Percentiles rank a stretch among this genome's conserved stretches.
Conservation (phyloP, 2,113 vertebrate genomes). For the Cervus canadensis region DNA sequence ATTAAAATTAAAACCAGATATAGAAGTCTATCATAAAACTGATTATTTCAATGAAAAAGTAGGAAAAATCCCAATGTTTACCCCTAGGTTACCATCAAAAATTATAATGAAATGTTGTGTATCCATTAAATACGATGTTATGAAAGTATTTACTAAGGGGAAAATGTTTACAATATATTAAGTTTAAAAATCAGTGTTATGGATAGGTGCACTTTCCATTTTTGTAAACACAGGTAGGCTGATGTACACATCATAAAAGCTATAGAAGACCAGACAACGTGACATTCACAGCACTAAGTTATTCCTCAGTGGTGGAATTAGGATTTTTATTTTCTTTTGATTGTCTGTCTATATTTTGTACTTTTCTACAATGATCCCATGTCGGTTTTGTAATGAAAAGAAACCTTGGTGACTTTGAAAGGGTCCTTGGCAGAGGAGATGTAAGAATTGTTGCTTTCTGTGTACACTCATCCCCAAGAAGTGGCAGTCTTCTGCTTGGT, state of each 20-base stretch:
- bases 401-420: background rate
- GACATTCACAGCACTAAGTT: background rate
- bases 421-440: background rate
- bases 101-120: background rate
- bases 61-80: background rate
- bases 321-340: background rate
- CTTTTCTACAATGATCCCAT: background rate
- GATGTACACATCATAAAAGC: background rate
- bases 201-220: background rate
- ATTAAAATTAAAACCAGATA: background rate
- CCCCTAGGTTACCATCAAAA: background rate
- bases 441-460: background rate
- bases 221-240: background rate
- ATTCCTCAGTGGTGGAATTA: background rate
- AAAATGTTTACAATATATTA: background rate
- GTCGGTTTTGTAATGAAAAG: background rate
- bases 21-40: background rate
- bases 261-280: background rate
- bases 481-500: background rate
- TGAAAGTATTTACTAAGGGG: background rate
- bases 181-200: background rate
- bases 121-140: background rate
- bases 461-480: background rate
- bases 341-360: background rate
- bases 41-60: background rate